Percentiles rank a stretch among this genome's conserved stretches.
These are phyloP conservation scores for Tuta absoluta DNA, from an alignment of 2,888 invertebrate genomes.

Conservation along the genomic window DNA sequence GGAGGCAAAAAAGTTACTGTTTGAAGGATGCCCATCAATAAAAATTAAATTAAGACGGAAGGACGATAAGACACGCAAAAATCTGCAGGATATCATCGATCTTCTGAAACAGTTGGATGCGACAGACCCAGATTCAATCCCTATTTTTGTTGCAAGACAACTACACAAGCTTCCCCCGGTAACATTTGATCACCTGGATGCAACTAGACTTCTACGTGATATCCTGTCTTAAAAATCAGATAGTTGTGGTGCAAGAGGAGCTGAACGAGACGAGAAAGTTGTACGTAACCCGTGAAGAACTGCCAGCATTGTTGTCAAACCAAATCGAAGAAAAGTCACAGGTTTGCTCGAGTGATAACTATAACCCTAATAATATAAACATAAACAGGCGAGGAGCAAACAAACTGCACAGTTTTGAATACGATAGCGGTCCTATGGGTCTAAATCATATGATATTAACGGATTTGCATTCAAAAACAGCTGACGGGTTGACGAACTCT, in stretches of 20 bases:
- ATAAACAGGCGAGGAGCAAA: background rate
- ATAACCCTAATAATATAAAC: background rate
- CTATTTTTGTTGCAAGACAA: slow-evolving; percentile 20
- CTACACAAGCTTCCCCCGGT: slow-evolving; percentile 20
- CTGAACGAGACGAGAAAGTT: background rate
- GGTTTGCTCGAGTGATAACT: background rate
- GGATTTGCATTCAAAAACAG: too few species aligned
- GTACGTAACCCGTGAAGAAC: background rate
- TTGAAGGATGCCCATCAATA: background rate
- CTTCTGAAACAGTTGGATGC: background rate
- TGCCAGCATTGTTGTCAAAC: background rate
- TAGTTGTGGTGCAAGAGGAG: background rate
- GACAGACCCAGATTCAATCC: slow-evolving; percentile 16
- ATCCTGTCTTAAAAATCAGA: background rate
- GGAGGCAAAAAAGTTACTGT: background rate
- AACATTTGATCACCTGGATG: too few species aligned
- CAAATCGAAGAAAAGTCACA: background rate
- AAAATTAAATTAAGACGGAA: background rate
- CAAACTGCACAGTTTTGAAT: background rate
- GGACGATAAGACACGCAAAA: background rate
- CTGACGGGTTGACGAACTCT: background rate
- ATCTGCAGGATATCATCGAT: background rate
- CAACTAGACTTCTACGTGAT: slow-evolving; percentile 13
- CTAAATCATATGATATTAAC: background rate
- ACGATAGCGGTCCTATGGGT: background rate